phyloP scores from a whole-genome alignment of 2,113 vertebrate species.

The Pollimyrus isidori region DNA sequence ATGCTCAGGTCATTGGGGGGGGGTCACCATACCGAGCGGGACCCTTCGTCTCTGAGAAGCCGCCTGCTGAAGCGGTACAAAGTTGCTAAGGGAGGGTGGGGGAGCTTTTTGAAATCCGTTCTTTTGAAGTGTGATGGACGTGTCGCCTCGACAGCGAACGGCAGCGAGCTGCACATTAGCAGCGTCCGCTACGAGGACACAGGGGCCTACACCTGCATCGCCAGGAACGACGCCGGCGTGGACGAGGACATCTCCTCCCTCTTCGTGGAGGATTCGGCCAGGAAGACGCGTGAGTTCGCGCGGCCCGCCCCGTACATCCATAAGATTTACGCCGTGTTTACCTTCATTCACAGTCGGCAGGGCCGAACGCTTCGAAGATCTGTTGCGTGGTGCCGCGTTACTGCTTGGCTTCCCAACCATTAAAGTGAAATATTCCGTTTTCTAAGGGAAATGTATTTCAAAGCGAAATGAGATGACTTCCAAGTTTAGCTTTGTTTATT shows the following conservation, averaged over 20 bases:
- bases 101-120: background rate
- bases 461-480: background rate
- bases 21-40: background rate
- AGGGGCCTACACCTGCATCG: constrained; percentile 93
- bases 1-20: background rate
- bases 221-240: constrained; percentile 92
- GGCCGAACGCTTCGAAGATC: background rate
- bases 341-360: background rate
- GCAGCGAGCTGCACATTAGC: constrained; percentile 80
- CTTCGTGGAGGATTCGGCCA: constrained; percentile 89
- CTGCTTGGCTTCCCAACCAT: background rate
- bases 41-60: background rate
- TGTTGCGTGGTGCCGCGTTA: background rate
- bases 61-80: background rate
- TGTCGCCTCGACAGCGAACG: constrained; percentile 66
- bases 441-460: background rate
- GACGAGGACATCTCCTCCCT: constrained; percentile 95
- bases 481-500: background rate
- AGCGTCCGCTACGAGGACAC: constrained; percentile 94
- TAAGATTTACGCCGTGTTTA: background rate
- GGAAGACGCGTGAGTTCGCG: constrained; percentile 80
- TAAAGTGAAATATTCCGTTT: background rate
- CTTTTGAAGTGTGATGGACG: background rate
- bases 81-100: background rate
- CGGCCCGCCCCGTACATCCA: background rate